These are phyloP conservation scores for Lophotis ruficrista DNA, from an alignment of 2,113 vertebrate species.

Conservation along the genomic window DNA sequence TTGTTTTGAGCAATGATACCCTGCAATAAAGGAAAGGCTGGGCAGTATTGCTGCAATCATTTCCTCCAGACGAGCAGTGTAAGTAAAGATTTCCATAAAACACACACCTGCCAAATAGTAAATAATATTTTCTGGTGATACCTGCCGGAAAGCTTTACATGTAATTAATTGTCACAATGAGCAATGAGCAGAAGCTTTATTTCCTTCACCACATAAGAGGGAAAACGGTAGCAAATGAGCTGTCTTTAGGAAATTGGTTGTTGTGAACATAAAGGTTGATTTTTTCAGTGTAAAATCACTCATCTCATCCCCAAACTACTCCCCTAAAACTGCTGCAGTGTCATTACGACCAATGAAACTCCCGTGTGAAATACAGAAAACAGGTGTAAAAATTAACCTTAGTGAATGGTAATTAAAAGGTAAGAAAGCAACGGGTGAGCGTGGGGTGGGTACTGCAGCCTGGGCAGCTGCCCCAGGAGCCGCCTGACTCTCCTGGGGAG, in stretches of 20 bases:
- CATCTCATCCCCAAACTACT: background rate
- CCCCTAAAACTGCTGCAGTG: fast-evolving
- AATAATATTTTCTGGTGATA: background rate
- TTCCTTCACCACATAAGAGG: background rate
- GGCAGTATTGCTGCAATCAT: background rate
- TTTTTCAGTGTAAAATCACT: background rate
- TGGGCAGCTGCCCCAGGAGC: background rate
- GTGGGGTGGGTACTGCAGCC: background rate
- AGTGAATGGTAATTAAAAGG: background rate
- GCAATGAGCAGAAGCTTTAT: background rate
- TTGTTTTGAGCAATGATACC: too few relatives aligned
- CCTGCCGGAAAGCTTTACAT: background rate
- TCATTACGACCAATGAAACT: background rate
- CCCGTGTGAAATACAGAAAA: background rate
- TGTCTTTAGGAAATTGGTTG: background rate
- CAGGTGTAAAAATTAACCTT: background rate
- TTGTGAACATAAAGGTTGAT: background rate
- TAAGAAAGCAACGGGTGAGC: background rate
- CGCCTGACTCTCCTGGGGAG: background rate
- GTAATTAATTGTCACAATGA: background rate
- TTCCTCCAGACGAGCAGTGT: background rate
- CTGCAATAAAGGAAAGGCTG: background rate
- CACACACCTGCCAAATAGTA: background rate
- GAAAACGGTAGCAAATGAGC: background rate
- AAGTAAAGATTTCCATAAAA: background rate